These are phyloP conservation scores for Callaeas wilsoni DNA, from an alignment of 2,113 vertebrate species.

Conservation along the genomic window DNA sequence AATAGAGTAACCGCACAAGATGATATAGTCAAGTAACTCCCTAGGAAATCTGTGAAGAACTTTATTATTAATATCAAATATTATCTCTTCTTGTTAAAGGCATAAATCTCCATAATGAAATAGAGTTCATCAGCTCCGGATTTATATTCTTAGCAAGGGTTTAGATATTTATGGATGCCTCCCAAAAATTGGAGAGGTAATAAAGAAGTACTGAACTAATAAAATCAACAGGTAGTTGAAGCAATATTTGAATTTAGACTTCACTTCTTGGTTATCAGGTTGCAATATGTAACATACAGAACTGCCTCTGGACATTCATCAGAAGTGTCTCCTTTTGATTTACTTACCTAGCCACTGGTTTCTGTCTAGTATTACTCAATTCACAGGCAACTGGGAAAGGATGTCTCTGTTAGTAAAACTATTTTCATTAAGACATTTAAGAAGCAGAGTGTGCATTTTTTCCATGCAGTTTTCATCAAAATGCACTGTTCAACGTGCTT, in stretches of 20 bases:
- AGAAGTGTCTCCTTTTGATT: conserved; percentile 30
- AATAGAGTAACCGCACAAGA: background rate
- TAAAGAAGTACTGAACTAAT: background rate
- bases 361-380: background rate
- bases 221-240: conserved; percentile 16
- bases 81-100: background rate
- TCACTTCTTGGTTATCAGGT: background rate
- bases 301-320: background rate
- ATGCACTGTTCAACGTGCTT: background rate
- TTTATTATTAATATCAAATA: conserved; percentile 32
- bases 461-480: conserved; percentile 39
- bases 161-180: background rate
- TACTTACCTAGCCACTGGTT: conserved; percentile 4
- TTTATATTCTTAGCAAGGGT: background rate
- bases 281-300: background rate
- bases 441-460: background rate
- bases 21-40: background rate
- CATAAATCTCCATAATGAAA: conserved; percentile 2
- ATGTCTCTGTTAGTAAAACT: conserved; percentile 2
- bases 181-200: background rate
- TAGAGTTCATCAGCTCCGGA: background rate
- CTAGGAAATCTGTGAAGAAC: background rate
- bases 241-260: conserved; percentile 9
- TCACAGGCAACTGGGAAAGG: conserved; percentile 14
- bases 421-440: conserved; percentile 22